These are phyloP conservation scores for Laticauda colubrina DNA, from an alignment of 2,113 vertebrate genomes.

Conservation along the genomic window DNA sequence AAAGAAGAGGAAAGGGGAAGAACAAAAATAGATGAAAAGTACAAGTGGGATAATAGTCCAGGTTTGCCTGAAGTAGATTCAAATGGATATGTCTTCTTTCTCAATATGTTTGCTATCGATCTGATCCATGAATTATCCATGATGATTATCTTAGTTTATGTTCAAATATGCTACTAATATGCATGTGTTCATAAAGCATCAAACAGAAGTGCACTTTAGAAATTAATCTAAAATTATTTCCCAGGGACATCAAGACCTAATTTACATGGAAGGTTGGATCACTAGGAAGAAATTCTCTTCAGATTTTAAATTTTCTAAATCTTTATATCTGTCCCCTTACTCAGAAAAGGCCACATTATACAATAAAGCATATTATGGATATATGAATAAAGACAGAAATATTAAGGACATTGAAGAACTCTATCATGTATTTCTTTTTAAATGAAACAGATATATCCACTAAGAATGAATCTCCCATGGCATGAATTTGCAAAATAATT, in stretches of 20 bases:
- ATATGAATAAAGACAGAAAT: neutral
- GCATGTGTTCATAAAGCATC: neutral
- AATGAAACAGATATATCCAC: neutral
- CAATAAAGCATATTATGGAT: neutral
- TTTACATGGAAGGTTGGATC: neutral
- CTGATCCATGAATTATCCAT: neutral
- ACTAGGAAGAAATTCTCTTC: neutral
- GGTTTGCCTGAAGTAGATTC: neutral
- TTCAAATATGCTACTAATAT: neutral
- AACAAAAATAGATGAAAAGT: too few species aligned
- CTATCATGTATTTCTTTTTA: neutral
- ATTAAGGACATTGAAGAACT: neutral
- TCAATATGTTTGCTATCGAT: neutral
- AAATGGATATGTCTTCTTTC: neutral
- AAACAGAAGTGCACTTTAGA: neutral
- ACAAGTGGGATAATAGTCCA: neutral
- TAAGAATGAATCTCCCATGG: neutral
- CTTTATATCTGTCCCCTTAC: neutral
- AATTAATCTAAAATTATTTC: neutral
- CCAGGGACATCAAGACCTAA: neutral
- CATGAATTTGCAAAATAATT: neutral
- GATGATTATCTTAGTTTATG: neutral
- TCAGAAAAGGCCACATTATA: neutral
- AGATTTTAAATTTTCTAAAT: neutral
- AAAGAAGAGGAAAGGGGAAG: neutral